phyloP scores from a whole-genome alignment of 2,888 invertebrate genomes.

The Hirudinaria manillensis region DNA sequence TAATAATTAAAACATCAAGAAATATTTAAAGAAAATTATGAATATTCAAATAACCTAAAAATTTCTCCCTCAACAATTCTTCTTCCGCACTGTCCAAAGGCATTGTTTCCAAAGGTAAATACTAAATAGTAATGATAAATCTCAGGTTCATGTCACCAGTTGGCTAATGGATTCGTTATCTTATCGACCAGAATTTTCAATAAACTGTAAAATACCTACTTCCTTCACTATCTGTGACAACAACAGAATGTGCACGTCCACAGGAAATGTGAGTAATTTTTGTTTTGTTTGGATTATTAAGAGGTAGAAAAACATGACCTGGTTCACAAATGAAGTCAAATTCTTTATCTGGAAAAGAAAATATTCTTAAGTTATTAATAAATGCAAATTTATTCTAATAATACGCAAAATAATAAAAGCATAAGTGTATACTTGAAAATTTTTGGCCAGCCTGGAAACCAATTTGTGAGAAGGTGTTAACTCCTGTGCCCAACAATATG shows the following conservation, averaged over 20 bases:
- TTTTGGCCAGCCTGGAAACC: constrained; percentile 62
- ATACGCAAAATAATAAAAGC: not conserved
- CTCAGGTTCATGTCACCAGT: not conserved
- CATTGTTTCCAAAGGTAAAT: constrained; percentile 81
- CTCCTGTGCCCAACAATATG: constrained; percentile 77
- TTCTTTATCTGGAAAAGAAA: constrained; percentile 11
- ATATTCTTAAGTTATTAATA: not conserved
- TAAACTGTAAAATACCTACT: constrained; percentile 36
- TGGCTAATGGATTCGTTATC: not conserved
- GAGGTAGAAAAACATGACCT: constrained; percentile 13
- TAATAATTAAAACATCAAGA: constrained; percentile 19
- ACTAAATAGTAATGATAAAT: constrained; percentile 52
- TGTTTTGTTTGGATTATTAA: not conserved
- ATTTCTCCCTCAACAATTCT: constrained; percentile 68
- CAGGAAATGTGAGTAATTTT: constrained; percentile 61
- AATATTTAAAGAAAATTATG: constrained; percentile 2
- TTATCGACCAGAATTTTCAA: not conserved
- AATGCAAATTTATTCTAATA: not conserved
- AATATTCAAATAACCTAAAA: constrained; percentile 30
- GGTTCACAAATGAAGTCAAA: constrained; percentile 25
- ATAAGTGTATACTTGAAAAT: constrained; percentile 43
- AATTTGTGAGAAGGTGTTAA: constrained; percentile 86
- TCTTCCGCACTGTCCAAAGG: constrained; percentile 87
- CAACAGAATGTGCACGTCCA: constrained; percentile 78
- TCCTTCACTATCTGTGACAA: constrained; percentile 72